Evolutionary conservation across 2,888 invertebrate genomes (phyloP), one percentile per base, ranked within the genome.

Genomic region (Steinernema carpocapsae): DNA sequence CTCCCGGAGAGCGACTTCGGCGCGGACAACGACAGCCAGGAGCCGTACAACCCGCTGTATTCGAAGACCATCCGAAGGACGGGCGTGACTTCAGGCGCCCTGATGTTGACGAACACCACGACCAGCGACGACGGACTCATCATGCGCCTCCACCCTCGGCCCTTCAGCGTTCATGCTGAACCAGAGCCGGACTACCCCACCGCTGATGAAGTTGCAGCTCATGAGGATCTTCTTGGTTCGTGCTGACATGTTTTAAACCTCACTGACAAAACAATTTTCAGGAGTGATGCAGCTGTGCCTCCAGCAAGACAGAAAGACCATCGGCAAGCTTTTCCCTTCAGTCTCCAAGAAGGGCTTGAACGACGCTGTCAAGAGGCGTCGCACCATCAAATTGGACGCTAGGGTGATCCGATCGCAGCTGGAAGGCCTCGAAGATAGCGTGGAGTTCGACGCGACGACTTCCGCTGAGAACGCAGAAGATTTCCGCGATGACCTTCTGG

Each of bases 11-110:
- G 26, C 3, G 56, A 56, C 10, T 56, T 56, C 56, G 17, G 26
- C 26, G 56, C 26, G 3, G 56, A 56, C 3, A 6, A 24, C 24
- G 26, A 56, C 26, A 26, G 26, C 26, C 22, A 56, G 2, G 56
- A 56, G 26, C 56, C 56, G 19, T 56, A 26, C 26, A 56, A 56
- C 17, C 56, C 56, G 4, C 56, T 56, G 3, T 56, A 56, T 24
- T 56, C 56, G 56, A 56, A 56, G 26, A 56, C 56, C 6, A 24
- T 56, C 4, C 56, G 56, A 3, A 3, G 56, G 12, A 56, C 56
- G 22, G 56, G 56, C 22, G 26, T 56, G 1, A 56, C 56, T 7
- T 10, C 56, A 7, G 56, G 56, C 26, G 56, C 56, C 3, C 56
- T 56, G 3, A 56, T 56, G 56, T 26, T 56, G 56, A 26, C 17